Percentiles rank a stretch among this genome's conserved stretches.
phyloP scores from a whole-genome alignment of 2,888 invertebrate species.

The Hirtodrosophila cameraria region DNA sequence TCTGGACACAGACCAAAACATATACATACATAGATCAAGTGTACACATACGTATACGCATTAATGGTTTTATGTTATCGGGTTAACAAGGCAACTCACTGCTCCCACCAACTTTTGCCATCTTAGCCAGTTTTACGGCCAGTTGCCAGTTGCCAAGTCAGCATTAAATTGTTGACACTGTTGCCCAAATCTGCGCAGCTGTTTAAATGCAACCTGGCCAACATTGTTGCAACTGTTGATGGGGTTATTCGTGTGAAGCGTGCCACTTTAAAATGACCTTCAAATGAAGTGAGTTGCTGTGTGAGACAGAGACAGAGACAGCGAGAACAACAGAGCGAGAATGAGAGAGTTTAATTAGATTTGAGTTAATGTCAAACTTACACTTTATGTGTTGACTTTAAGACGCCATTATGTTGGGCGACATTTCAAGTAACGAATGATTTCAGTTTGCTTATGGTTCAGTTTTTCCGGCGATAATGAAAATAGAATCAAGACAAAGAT shows the following conservation, averaged over 20 bases:
- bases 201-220: slow-evolving; percentile 68
- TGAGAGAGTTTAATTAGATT: slow-evolving; percentile 62
- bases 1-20: slow-evolving; percentile 39
- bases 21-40: background rate
- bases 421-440: slow-evolving; percentile 7
- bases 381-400: slow-evolving; percentile 41
- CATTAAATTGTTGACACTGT: slow-evolving; percentile 73
- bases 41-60: slow-evolving; percentile 11
- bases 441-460: background rate
- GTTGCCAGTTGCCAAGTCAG: slow-evolving; percentile 36
- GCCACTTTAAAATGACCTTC: slow-evolving; percentile 65
- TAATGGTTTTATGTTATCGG: slow-evolving; percentile 34
- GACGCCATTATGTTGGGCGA: slow-evolving; percentile 1
- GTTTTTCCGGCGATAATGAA: too few species aligned
- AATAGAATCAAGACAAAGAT: too few species aligned
- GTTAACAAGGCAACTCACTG: slow-evolving; percentile 14
- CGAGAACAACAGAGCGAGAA: background rate
- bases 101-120: too few species aligned
- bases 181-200: slow-evolving; percentile 67
- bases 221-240: slow-evolving; percentile 62
- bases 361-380: slow-evolving; percentile 50
- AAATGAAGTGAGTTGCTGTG: slow-evolving; percentile 10
- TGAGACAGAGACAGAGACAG: background rate
- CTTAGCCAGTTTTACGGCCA: slow-evolving; percentile 52
- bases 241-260: slow-evolving; percentile 10